These are phyloP conservation scores for Penaeus monodon DNA, from an alignment of 2,888 invertebrate genomes.

Conservation along the genomic window DNA sequence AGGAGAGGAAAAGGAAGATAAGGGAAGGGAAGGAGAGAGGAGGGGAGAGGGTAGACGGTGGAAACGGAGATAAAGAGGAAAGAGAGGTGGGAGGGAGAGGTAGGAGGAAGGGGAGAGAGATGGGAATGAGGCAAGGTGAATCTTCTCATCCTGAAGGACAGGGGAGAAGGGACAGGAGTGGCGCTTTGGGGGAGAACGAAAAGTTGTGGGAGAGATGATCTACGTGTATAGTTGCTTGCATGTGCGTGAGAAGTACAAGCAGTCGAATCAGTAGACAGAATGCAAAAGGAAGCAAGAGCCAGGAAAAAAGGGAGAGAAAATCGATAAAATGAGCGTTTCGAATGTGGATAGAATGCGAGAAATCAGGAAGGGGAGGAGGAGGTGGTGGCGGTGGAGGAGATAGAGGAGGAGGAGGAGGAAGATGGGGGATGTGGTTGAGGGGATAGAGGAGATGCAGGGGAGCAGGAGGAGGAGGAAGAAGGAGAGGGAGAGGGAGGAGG, in stretches of 20 bases:
- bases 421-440: not conserved
- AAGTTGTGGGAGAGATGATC: not conserved
- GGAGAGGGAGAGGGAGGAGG: no score
- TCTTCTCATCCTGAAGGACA: not conserved
- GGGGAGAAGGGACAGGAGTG: not conserved
- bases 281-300: no score
- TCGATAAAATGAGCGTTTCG: no score
- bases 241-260: no score
- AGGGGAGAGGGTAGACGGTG: not conserved
- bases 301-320: no score
- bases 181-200: not conserved
- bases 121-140: not conserved
- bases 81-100: not conserved
- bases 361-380: no score
- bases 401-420: no score
- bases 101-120: not conserved
- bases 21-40: not conserved
- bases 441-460: not conserved
- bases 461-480: not conserved
- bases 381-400: no score
- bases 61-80: not conserved
- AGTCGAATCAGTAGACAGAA: no score
- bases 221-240: no score
- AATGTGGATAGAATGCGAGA: no score
- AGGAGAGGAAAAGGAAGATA: not conserved